A percentile compares a stretch with the other conserved stretches of the same genome.
Conservation (phyloP, 1,140 invertebrate species). For the Aphaenogaster ashmeadi region DNA sequence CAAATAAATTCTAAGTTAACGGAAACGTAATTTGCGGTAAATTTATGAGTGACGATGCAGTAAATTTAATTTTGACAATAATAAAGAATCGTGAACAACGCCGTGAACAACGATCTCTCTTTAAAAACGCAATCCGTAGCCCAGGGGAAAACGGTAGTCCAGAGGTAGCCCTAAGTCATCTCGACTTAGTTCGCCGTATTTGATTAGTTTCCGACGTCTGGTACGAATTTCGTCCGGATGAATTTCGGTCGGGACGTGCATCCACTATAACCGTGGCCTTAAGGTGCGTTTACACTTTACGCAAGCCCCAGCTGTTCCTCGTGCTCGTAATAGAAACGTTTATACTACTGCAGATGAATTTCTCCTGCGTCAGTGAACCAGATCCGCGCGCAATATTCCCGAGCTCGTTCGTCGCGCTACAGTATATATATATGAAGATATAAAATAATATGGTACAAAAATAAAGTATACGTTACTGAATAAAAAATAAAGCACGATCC, state of each 20-base stretch:
- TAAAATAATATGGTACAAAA: constrained; percentile 1
- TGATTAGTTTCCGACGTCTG: constrained; percentile 51
- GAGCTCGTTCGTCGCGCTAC: constrained; percentile 1
- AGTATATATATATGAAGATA: constrained; percentile 2
- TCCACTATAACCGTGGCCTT: constrained; percentile 44
- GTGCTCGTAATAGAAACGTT: constrained; percentile 44
- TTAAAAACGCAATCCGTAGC: background rate
- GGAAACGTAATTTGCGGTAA: background rate
- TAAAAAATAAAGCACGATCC: background rate
- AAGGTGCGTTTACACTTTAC: constrained; percentile 40
- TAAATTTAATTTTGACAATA: background rate
- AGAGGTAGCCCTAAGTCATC: constrained; percentile 9
- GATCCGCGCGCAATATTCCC: constrained; percentile 17
- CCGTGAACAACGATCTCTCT: background rate
- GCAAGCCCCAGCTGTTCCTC: constrained; percentile 34
- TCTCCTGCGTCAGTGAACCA: constrained; percentile 17
- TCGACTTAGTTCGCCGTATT: constrained; percentile 26
- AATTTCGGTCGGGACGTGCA: constrained; percentile 50
- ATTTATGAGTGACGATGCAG: background rate
- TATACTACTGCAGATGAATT: constrained; percentile 39
- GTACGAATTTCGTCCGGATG: constrained; percentile 27
- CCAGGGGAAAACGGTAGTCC: background rate
- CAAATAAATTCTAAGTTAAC: constrained; percentile 3
- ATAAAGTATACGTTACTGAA: background rate
- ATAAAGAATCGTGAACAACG: background rate